Percentiles rank a stretch among this genome's conserved stretches.
Conservation (phyloP, 2,797 vertebrate genomes). For the Aldrovandia affinis region DNA sequence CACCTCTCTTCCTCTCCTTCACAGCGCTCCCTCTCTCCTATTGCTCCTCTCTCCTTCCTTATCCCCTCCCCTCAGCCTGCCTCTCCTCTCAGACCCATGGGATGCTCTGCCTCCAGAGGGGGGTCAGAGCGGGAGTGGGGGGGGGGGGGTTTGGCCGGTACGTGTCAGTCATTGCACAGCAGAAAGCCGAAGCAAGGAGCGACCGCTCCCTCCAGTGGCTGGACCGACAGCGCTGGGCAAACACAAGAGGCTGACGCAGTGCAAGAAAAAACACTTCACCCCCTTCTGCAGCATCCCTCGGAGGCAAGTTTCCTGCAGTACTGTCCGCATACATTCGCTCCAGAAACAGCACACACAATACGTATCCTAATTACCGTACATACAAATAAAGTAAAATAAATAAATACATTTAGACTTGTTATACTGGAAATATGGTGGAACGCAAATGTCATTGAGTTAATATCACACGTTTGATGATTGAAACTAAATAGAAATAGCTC, state of each 20-base stretch:
- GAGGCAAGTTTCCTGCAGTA: background rate
- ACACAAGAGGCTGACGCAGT: no score
- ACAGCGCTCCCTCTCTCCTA: background rate
- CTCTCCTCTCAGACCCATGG: background rate
- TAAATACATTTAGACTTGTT: background rate
- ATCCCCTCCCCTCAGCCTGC: background rate
- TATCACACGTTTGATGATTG: no score
- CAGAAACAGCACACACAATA: no score
- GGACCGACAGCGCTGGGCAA: no score
- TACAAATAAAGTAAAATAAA: background rate
- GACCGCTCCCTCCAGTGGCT: no score
- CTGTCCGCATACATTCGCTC: no score
- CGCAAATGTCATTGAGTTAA: background rate
- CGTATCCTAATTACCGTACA: background rate
- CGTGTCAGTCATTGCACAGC: no score
- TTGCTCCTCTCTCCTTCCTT: no score
- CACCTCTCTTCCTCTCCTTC: background rate
- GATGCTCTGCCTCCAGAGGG: background rate
- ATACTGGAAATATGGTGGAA: background rate
- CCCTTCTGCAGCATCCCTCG: background rate
- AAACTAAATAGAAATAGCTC: background rate
- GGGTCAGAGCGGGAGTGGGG: constrained; percentile 11
- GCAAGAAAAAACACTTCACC: background rate
- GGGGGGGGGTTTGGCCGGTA: background rate
- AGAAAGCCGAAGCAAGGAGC: no score